phyloP scores from a whole-genome alignment of 2,113 vertebrate species.

The Promerops cafer region DNA sequence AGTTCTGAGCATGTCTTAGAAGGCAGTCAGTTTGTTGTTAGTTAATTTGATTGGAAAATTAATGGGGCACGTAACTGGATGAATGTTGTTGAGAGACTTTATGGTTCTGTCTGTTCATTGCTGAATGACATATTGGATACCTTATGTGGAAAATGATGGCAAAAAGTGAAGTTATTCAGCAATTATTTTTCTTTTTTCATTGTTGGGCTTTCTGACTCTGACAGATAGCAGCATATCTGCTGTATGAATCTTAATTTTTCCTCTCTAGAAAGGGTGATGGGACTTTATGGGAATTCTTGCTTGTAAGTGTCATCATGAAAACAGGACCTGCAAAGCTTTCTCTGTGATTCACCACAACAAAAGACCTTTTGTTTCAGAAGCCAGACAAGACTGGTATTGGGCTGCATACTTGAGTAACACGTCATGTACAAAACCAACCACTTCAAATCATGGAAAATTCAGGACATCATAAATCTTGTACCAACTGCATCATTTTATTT shows the following conservation, averaged over 20 bases:
- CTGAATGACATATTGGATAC: neutral
- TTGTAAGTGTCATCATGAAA: slow-evolving; percentile 39
- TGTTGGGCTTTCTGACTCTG: neutral
- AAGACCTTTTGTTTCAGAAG: slow-evolving; percentile 51
- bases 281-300: slow-evolving; percentile 16
- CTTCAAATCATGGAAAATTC: slow-evolving; percentile 56
- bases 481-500: slow-evolving; percentile 57
- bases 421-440: slow-evolving; percentile 35
- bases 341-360: slow-evolving; percentile 60
- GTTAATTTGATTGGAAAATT: slow-evolving; percentile 14
- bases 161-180: neutral
- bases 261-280: neutral
- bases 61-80: neutral
- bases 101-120: neutral
- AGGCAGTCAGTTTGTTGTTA: neutral
- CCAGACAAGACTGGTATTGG: slow-evolving; percentile 53
- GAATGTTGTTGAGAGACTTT: neutral
- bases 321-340: slow-evolving; percentile 36
- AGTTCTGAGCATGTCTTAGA: neutral
- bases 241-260: neutral
- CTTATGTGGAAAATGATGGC: neutral
- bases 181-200: neutral
- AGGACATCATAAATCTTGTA: slow-evolving; percentile 58
- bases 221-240: neutral
- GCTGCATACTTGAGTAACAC: slow-evolving; percentile 49